Evolutionary conservation across 2,888 invertebrate genomes (phyloP).

Genomic region (Hyalella azteca): DNA sequence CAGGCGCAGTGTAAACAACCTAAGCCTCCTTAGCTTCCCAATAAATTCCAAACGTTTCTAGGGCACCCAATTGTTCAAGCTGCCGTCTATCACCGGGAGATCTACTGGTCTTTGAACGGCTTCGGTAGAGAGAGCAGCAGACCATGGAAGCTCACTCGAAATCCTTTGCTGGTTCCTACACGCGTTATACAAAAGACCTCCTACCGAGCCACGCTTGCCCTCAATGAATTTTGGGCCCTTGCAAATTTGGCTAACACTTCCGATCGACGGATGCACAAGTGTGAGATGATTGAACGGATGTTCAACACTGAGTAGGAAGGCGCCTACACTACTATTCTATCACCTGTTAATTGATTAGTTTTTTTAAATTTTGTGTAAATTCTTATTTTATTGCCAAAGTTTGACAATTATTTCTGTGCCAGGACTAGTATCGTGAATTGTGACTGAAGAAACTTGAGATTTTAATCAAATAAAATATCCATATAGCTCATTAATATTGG

Average conservation of each 20-base stretch:
- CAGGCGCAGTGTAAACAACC: conserved; percentile 20
- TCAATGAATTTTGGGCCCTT: not conserved
- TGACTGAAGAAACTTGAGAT: too few species aligned
- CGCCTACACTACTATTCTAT: not conserved
- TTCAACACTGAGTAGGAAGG: not conserved
- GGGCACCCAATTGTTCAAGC: conserved; percentile 29
- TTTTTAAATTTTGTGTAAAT: not conserved
- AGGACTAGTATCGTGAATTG: too few species aligned
- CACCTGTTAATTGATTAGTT: not conserved
- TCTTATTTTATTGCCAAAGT: too few species aligned
- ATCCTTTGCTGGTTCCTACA: conserved; percentile 2
- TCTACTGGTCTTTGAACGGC: conserved; percentile 35
- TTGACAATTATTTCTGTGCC: too few species aligned
- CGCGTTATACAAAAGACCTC: conserved; percentile 2
- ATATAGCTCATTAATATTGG: too few species aligned
- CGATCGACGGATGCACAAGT: not conserved
- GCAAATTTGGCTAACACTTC: not conserved
- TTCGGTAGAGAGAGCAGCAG: conserved; percentile 2
- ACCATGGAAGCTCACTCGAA: conserved; percentile 27
- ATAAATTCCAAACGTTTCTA: conserved; percentile 25
- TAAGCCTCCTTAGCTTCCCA: conserved; percentile 1
- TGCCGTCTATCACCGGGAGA: conserved; percentile 27
- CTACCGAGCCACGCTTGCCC: not conserved
- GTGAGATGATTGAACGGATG: not conserved
- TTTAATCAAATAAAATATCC: too few species aligned